These are phyloP conservation scores for Danaus melanippus DNA, from an alignment of 1,140 invertebrate species.

Conservation along the genomic window DNA sequence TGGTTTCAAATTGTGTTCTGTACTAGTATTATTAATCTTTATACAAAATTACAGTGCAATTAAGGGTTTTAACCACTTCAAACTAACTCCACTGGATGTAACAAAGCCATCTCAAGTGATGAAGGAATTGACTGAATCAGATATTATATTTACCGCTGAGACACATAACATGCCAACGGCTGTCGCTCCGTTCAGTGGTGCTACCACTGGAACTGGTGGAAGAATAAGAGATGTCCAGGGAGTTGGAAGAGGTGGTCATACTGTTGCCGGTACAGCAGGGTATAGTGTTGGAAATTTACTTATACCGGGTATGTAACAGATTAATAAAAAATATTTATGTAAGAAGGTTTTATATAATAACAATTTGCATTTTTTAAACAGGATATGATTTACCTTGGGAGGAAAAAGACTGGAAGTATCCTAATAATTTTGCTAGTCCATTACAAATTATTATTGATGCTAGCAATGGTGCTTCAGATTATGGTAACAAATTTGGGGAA, in stretches of 20 bases:
- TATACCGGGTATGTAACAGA: conserved; percentile 82
- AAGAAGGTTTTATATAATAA: conserved; percentile 5
- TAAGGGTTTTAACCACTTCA: conserved; percentile 81
- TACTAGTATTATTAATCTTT: no score
- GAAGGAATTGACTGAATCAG: conserved; percentile 75
- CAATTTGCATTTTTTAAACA: conserved; percentile 24
- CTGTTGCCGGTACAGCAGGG: conserved; percentile 96
- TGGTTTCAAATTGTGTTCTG: no score
- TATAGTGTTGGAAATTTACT: conserved; percentile 95
- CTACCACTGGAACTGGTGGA: conserved; percentile 97
- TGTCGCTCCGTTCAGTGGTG: conserved; percentile 93
- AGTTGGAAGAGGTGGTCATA: conserved; percentile 91
- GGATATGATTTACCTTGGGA: conserved; percentile 93
- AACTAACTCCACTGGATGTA: conserved; percentile 75
- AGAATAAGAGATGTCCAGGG: conserved; percentile 95
- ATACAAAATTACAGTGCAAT: conserved; percentile 83
- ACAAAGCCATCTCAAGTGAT: conserved; percentile 78
- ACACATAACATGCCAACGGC: conserved; percentile 99
- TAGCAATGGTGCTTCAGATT: conserved; percentile 98
- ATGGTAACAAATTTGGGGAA: conserved; percentile 99
- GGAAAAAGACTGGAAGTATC: conserved; percentile 81
- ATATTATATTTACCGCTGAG: conserved; percentile 98
- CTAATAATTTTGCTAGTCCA: conserved; percentile 91
- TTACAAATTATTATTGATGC: conserved; percentile 93
- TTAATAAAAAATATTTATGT: background rate